These are phyloP conservation scores for Carposina sasakii DNA, from an alignment of 1,140 invertebrate genomes.

Conservation along the genomic window DNA sequence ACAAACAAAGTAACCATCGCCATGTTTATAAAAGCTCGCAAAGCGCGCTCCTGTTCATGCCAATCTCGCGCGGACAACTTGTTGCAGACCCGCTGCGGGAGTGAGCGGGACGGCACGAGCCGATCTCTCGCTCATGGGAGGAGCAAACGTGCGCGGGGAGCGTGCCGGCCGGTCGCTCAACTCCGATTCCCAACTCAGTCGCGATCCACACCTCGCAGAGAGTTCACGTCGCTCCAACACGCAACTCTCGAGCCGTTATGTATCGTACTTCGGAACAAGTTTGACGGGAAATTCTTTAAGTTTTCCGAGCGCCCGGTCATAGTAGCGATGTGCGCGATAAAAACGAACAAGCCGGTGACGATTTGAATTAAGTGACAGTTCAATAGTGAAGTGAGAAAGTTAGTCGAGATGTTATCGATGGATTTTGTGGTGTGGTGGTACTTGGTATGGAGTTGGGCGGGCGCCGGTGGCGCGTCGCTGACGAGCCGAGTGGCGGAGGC, in stretches of 20 bases:
- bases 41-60: constrained; percentile 69
- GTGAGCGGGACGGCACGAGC: constrained; percentile 43
- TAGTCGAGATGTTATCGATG: constrained; percentile 58
- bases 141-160: constrained; percentile 55
- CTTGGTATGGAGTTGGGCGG: constrained; percentile 43
- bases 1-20: constrained; percentile 65
- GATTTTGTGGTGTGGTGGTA: constrained; percentile 59
- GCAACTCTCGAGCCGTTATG: constrained; percentile 53
- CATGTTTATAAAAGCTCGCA: constrained; percentile 70
- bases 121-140: constrained; percentile 55
- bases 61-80: constrained; percentile 68
- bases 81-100: constrained; percentile 65
- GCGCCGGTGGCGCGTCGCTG: constrained; percentile 51
- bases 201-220: constrained; percentile 39
- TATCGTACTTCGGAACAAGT: constrained; percentile 67
- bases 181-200: constrained; percentile 55
- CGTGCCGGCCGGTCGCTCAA: constrained; percentile 53
- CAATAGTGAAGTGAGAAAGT: constrained; percentile 43
- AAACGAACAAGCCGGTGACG: constrained; percentile 47
- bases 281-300: constrained; percentile 69
- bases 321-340: constrained; percentile 57
- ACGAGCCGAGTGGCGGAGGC: constrained; percentile 72
- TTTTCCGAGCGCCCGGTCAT: constrained; percentile 59
- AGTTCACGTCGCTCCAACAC: constrained; percentile 25
- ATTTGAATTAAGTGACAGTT: constrained; percentile 64